phyloP scores from a whole-genome alignment of 1,140 invertebrate genomes.

The Megalopta genalis region DNA sequence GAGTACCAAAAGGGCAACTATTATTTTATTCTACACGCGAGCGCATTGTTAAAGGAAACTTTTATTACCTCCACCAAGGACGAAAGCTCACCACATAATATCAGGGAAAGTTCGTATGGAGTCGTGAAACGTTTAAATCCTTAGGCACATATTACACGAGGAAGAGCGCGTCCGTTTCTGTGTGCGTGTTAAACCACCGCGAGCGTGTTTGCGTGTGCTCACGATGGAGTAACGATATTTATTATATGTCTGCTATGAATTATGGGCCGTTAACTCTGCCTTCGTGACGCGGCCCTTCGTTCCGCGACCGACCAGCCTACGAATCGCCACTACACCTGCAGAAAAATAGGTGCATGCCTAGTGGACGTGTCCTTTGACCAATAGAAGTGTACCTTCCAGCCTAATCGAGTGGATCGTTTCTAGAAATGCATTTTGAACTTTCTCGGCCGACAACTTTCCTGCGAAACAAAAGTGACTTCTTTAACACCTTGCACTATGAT shows the following conservation, averaged over 20 bases:
- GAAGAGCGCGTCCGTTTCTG: neutral
- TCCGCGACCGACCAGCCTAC: conserved; percentile 33
- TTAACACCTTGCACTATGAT: too few species aligned
- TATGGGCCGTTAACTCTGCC: conserved; percentile 69
- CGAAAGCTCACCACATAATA: conserved; percentile 57
- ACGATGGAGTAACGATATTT: conserved; percentile 67
- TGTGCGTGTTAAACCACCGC: conserved; percentile 24
- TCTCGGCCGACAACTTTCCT: too few species aligned
- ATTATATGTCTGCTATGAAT: conserved; percentile 70
- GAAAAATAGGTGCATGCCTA: conserved; percentile 34
- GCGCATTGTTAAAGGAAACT: conserved; percentile 55
- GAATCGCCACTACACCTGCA: conserved; percentile 45
- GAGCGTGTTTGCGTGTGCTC: conserved; percentile 51
- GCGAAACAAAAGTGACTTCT: too few species aligned
- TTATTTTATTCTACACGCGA: conserved; percentile 37
- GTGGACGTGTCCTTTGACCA: neutral
- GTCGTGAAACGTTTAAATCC: conserved; percentile 54
- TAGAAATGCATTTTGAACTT: neutral
- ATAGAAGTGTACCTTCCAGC: neutral
- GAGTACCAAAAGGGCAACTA: conserved; percentile 21
- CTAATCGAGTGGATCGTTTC: neutral
- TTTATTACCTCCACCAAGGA: conserved; percentile 60
- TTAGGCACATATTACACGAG: conserved; percentile 34
- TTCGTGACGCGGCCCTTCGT: conserved; percentile 62
- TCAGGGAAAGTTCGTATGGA: conserved; percentile 38